Evolutionary conservation across 2,797 vertebrate species (phyloP).

Genomic region (Hypotaenidia philippensis): DNA sequence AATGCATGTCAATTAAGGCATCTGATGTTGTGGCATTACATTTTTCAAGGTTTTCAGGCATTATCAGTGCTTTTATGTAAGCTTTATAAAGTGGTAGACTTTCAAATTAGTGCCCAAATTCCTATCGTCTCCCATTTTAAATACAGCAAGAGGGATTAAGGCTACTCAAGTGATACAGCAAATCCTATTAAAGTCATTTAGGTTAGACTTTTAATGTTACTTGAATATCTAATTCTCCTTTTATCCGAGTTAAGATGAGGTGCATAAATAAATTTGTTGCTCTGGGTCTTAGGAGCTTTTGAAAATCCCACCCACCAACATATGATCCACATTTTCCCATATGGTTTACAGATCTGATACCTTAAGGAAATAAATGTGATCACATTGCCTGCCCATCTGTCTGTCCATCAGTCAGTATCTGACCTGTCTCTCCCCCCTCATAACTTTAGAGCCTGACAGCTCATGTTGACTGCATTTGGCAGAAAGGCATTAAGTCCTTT

Average conservation of each 20-base stretch:
- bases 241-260: neutral
- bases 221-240: constrained; percentile 13
- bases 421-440: neutral
- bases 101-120: neutral
- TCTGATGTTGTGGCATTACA: neutral
- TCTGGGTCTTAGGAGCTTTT: neutral
- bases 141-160: neutral
- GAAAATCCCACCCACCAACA: neutral
- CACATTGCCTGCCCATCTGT: neutral
- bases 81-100: neutral
- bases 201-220: neutral
- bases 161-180: neutral
- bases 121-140: neutral
- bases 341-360: neutral
- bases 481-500: neutral
- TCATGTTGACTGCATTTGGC: neutral
- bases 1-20: neutral
- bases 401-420: neutral
- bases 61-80: neutral
- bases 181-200: constrained; percentile 25
- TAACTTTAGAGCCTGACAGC: neutral
- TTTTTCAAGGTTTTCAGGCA: neutral
- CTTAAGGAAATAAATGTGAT: neutral
- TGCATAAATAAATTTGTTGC: neutral
- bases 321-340: neutral